A percentile compares a stretch with the other conserved stretches of the same genome.
phyloP scores from a whole-genome alignment of 2,113 vertebrate species.

The Hypocryptadius cinnamomeus region DNA sequence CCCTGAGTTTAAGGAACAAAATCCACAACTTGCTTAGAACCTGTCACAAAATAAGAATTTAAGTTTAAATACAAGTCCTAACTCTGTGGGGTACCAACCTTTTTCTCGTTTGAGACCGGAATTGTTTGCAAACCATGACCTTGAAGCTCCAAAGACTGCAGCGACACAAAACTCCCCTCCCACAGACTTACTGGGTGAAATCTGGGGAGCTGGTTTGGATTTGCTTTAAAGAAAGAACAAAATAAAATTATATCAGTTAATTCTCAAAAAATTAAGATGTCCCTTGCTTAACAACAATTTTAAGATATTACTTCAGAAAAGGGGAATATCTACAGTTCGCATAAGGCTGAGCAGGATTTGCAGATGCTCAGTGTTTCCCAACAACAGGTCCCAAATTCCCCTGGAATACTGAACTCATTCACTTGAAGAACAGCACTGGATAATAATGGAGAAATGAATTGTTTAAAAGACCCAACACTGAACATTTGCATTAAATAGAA shows the following conservation, averaged over 20 bases:
- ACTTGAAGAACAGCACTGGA: background rate
- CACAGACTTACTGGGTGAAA: conserved; percentile 94
- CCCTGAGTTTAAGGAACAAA: background rate
- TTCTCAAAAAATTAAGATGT: background rate
- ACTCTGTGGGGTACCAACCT: conserved; percentile 72
- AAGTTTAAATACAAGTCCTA: background rate
- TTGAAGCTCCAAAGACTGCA: conserved; percentile 86
- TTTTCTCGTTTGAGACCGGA: conserved; percentile 93
- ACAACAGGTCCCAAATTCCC: background rate
- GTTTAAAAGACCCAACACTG: background rate
- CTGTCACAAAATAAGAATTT: background rate
- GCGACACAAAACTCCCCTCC: conserved; percentile 96
- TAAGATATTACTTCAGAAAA: background rate
- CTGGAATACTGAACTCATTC: background rate
- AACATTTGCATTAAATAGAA: background rate
- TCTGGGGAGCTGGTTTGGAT: conserved; percentile 91
- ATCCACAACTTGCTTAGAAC: background rate
- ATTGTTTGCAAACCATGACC: conserved; percentile 95
- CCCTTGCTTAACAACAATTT: background rate
- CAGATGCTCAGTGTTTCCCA: background rate
- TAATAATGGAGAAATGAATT: background rate
- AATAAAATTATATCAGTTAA: conserved; percentile 1
- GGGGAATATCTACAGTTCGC: background rate
- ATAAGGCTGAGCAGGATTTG: background rate
- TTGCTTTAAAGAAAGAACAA: conserved; percentile 83